Evolutionary conservation across 2,888 invertebrate genomes (phyloP).

Genomic region (Petrophora chlorosata): DNA sequence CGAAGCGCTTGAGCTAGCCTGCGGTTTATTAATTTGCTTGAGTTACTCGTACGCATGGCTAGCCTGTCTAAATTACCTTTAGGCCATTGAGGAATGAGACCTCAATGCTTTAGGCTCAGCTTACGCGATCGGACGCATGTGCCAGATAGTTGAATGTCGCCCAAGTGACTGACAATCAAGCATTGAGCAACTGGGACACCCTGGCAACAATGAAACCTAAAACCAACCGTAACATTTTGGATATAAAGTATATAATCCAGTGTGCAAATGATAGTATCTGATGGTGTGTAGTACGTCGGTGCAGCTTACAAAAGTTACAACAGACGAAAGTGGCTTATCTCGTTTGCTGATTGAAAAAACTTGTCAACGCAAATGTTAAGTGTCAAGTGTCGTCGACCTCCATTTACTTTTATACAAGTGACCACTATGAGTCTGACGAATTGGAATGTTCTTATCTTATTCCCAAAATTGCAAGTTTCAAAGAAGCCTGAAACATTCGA

Average conservation of each 20-base stretch:
- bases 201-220: constrained; percentile 18
- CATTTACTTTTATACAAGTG: constrained; percentile 4
- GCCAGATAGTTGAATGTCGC: constrained; percentile 51
- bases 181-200: constrained; percentile 45
- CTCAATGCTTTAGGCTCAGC: constrained; percentile 25
- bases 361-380: constrained; percentile 27
- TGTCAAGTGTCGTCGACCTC: constrained; percentile 32
- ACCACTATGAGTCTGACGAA: no score
- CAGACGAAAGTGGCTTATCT: constrained; percentile 28
- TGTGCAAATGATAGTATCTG: background rate
- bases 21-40: no score
- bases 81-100: no score
- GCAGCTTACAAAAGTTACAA: constrained; percentile 23
- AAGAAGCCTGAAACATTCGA: no score
- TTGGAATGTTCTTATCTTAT: no score
- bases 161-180: constrained; percentile 48
- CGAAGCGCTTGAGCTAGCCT: no score
- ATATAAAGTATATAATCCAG: background rate
- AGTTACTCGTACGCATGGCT: background rate
- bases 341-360: constrained; percentile 27
- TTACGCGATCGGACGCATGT: constrained; percentile 44
- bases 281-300: constrained; percentile 1
- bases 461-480: no score
- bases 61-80: constrained; percentile 2
- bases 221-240: background rate